A percentile compares a stretch with the other conserved stretches of the same genome.
These are phyloP conservation scores for Clarias pachynema DNA, from an alignment of 2,797 vertebrate genomes.

Conservation along the genomic window DNA sequence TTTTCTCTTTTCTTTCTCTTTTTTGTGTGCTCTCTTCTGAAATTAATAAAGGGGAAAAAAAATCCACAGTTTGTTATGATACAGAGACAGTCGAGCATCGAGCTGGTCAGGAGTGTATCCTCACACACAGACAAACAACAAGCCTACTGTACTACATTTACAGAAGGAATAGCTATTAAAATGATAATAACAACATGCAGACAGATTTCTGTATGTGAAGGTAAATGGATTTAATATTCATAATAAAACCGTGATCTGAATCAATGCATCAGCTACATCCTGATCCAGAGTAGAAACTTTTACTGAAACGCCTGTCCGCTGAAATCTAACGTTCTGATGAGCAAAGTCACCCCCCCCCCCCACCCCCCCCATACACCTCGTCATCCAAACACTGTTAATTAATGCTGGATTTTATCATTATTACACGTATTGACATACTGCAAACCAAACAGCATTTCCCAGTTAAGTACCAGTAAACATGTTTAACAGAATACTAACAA, in stretches of 20 bases:
- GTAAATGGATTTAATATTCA: not conserved
- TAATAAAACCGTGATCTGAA: not conserved
- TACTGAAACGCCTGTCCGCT: not conserved
- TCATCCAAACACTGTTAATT: not conserved
- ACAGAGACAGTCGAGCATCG: too few species aligned
- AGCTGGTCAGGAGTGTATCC: too few species aligned
- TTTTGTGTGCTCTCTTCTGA: not conserved
- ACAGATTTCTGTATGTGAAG: not conserved
- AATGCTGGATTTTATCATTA: not conserved
- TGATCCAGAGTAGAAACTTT: not conserved
- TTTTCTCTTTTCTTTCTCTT: too few species aligned
- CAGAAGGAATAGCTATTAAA: not conserved
- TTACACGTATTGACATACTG: not conserved
- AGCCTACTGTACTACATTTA: not conserved
- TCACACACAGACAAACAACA: too few species aligned
- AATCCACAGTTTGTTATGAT: not conserved
- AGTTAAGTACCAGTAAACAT: not conserved
- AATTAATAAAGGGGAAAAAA: not conserved
- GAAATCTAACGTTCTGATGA: not conserved
- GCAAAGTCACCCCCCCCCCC: not conserved
- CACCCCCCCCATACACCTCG: too few species aligned
- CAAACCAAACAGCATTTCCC: not conserved
- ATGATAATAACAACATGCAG: not conserved
- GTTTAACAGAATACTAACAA: not conserved
- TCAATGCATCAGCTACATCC: not conserved